Percentiles rank a stretch among this genome's conserved stretches.
phyloP scores from a whole-genome alignment of 2,888 invertebrate species.

The Scrobipalpa atriplicella region DNA sequence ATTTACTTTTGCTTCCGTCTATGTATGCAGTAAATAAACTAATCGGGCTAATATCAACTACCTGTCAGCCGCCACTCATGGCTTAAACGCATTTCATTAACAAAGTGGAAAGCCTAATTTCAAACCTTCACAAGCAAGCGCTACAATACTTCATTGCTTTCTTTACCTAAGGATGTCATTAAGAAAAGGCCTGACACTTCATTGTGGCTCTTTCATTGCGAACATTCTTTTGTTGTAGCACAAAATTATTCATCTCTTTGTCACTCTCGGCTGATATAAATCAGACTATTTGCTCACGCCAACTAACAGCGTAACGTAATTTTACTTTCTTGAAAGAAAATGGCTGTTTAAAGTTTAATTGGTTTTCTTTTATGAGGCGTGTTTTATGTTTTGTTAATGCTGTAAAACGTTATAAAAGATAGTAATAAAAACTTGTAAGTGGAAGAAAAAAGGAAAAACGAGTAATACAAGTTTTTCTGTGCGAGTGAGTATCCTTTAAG shows the following conservation, averaged over 20 bases:
- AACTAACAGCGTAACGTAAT: constrained; percentile 23
- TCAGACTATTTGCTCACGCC: constrained; percentile 41
- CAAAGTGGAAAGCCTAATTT: constrained; percentile 12
- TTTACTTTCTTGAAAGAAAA: background rate
- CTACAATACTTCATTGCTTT: constrained; percentile 35
- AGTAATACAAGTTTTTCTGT: no score
- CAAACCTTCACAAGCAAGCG: background rate
- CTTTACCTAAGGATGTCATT: constrained; percentile 47
- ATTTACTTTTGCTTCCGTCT: no score
- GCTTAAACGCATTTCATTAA: no score
- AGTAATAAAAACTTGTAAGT: no score
- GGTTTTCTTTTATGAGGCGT: background rate
- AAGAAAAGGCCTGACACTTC: constrained; percentile 49
- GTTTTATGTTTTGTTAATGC: constrained; percentile 9
- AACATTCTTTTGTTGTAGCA: constrained; percentile 52
- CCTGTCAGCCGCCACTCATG: background rate
- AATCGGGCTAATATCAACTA: no score
- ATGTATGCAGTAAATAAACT: no score
- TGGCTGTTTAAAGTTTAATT: constrained; percentile 13
- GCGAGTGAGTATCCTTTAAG: no score
- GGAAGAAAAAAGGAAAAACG: no score
- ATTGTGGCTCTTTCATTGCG: constrained; percentile 43
- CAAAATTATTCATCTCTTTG: constrained; percentile 48
- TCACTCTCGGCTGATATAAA: constrained; percentile 42
- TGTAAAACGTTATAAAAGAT: background rate